A percentile compares a stretch with the other conserved stretches of the same genome.
These are phyloP conservation scores for Cephalopachus bancanus DNA, from an alignment of 2,797 vertebrate species.

Conservation along the genomic window DNA sequence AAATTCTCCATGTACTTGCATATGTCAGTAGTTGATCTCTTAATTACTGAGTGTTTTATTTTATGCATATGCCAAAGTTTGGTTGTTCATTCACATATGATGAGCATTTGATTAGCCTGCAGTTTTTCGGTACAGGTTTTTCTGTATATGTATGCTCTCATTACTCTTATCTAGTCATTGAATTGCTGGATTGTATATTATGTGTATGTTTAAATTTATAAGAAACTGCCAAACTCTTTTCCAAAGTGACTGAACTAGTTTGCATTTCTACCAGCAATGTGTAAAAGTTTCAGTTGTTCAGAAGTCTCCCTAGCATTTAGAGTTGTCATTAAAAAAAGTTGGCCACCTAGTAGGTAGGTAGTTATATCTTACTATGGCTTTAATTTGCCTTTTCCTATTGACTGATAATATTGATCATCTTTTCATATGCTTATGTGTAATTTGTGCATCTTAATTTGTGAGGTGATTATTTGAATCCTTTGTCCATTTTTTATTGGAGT, in stretches of 20 bases:
- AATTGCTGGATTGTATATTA: not conserved
- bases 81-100: not conserved
- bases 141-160: not conserved
- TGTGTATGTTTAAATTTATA: not conserved
- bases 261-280: not conserved
- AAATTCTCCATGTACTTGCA: not conserved
- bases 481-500: not conserved
- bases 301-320: not conserved
- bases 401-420: not conserved
- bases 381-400: not conserved
- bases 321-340: not conserved
- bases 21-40: not conserved
- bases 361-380: not conserved
- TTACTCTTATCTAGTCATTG: not conserved
- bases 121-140: not conserved
- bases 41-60: constrained; percentile 5
- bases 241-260: not conserved
- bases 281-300: not conserved
- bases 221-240: not conserved
- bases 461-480: constrained; percentile 8
- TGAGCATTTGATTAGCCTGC: not conserved
- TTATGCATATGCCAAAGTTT: not conserved
- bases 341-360: not conserved
- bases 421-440: not conserved
- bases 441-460: not conserved